Evolutionary conservation across 1,140 invertebrate species (phyloP).

Genomic region (Dreissena polymorpha): DNA sequence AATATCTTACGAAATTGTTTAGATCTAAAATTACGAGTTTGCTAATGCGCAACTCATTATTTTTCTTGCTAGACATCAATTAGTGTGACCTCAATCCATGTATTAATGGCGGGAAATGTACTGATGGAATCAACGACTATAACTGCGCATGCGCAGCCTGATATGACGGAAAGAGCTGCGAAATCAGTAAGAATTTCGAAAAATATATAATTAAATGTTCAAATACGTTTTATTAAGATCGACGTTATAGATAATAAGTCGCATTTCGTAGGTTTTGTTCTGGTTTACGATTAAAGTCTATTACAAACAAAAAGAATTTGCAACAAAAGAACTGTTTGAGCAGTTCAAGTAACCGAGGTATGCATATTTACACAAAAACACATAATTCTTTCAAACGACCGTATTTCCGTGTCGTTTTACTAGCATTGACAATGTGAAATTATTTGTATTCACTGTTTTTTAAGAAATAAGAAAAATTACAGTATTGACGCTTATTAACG

Average conservation of each 20-base stretch:
- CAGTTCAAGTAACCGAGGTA: not conserved
- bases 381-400: not conserved
- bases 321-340: not conserved
- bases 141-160: not conserved
- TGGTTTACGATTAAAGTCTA: not conserved
- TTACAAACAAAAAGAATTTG: too few relatives aligned
- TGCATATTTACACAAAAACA: not conserved
- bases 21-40: too few relatives aligned
- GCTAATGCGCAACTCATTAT: too few relatives aligned
- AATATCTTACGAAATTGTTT: too few relatives aligned
- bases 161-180: conserved; percentile 5
- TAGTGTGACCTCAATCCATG: conserved; percentile 19
- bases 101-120: conserved; percentile 13
- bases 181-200: not conserved
- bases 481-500: not conserved
- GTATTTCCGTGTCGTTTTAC: not conserved
- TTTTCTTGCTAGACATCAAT: conserved; percentile 13
- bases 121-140: conserved; percentile 15
- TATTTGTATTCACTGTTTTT: not conserved
- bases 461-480: not conserved
- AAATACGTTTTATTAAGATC: not conserved
- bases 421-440: not conserved
- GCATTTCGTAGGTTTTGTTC: not conserved
- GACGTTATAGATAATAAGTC: not conserved
- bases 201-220: not conserved